A percentile compares a stretch with the other conserved stretches of the same genome.
phyloP scores from a whole-genome alignment of 2,797 vertebrate genomes.

The Clarias fuscus region DNA sequence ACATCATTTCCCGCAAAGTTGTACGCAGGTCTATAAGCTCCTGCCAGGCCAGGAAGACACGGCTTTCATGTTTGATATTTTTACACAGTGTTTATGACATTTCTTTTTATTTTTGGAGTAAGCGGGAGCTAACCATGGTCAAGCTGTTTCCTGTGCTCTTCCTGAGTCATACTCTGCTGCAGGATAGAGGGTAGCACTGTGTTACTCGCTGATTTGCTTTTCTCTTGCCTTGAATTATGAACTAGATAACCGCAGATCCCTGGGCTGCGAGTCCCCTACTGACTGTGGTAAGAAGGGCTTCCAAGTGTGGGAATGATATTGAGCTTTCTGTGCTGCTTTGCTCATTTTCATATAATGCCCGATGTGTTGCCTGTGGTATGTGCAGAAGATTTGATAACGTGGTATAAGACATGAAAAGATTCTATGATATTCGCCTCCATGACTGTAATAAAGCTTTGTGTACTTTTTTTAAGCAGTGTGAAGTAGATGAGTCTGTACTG shows the following conservation, averaged over 20 bases:
- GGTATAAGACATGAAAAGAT: neutral
- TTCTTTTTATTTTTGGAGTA: neutral
- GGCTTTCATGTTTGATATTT: neutral
- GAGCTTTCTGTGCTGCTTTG: constrained; percentile 41
- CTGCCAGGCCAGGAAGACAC: neutral
- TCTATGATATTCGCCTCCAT: constrained; percentile 17
- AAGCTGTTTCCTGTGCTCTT: constrained; percentile 15
- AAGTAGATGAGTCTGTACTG: constrained; percentile 3
- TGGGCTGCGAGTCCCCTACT: constrained; percentile 78
- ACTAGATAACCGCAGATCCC: constrained; percentile 77
- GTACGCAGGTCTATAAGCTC: constrained; percentile 4
- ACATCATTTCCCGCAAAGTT: constrained; percentile 7
- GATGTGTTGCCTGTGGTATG: constrained; percentile 55
- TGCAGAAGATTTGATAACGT: constrained; percentile 41
- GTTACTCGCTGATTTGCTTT: constrained; percentile 59
- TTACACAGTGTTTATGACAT: neutral
- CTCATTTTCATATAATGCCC: constrained; percentile 50
- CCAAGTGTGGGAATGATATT: constrained; percentile 54
- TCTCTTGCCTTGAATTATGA: constrained; percentile 69
- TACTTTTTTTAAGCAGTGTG: constrained; percentile 1
- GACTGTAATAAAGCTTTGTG: constrained; percentile 1
- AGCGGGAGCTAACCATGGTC: constrained; percentile 7
- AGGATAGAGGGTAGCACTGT: constrained; percentile 21
- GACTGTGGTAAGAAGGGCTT: constrained; percentile 76
- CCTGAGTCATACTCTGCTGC: constrained; percentile 60